Percentiles rank a stretch among this genome's conserved stretches.
Conservation (phyloP, 2,888 invertebrate genomes). For the Nineta flava region DNA sequence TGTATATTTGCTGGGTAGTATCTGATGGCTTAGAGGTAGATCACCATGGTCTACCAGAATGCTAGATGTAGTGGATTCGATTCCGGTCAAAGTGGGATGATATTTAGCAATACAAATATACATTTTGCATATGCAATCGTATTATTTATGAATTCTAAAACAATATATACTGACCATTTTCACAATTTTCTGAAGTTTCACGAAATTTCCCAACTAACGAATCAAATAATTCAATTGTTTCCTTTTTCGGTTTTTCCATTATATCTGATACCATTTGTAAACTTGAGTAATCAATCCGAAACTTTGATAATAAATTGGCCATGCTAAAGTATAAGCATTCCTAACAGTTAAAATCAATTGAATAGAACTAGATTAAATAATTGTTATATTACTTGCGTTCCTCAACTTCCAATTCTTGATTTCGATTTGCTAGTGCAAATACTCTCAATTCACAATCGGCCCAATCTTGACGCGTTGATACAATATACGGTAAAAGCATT, state of each 20-base stretch:
- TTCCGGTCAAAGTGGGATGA: too few species aligned
- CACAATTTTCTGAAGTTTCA: slow-evolving; percentile 20
- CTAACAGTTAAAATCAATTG: slow-evolving; percentile 9
- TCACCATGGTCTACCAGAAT: too few species aligned
- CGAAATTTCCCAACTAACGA: slow-evolving; percentile 52
- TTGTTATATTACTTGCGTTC: slow-evolving; percentile 60
- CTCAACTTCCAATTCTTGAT: slow-evolving; percentile 59
- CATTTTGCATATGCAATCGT: too few species aligned
- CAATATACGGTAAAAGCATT: slow-evolving; percentile 70
- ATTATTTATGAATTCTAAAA: too few species aligned
- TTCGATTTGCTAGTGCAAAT: slow-evolving; percentile 69
- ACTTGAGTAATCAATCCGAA: slow-evolving; percentile 85
- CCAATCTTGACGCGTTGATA: slow-evolving; percentile 65
- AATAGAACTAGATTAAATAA: slow-evolving; percentile 2
- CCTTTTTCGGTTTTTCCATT: slow-evolving; percentile 60
- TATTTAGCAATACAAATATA: too few species aligned
- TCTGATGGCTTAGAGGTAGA: too few species aligned
- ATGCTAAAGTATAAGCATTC: slow-evolving; percentile 44
- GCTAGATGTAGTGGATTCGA: too few species aligned
- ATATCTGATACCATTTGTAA: slow-evolving; percentile 85
- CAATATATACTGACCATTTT: background rate
- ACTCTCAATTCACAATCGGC: slow-evolving; percentile 60
- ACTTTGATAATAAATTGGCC: slow-evolving; percentile 83
- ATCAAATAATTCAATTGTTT: slow-evolving; percentile 58
- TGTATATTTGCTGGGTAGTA: too few species aligned